Conservation (phyloP, 2,888 invertebrate species). For the Eilema depressum region DNA sequence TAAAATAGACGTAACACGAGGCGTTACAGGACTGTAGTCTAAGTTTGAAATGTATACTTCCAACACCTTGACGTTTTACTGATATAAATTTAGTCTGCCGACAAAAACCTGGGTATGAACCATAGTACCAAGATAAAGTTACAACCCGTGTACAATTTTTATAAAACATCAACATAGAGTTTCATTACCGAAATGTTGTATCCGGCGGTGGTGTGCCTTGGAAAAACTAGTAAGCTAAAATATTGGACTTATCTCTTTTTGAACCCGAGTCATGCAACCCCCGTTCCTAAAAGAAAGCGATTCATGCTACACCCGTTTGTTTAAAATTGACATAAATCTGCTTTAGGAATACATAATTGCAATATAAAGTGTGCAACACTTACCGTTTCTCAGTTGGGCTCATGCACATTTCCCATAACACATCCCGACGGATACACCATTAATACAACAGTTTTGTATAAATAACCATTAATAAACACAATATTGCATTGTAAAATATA, state of each 20-base stretch:
- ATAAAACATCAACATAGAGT: conserved; percentile 62
- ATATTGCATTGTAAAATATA: conserved; percentile 58
- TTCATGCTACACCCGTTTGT: conserved; percentile 64
- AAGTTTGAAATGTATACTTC: background rate
- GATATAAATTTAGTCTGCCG: conserved; percentile 9
- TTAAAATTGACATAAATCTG: conserved; percentile 41
- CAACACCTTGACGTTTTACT: conserved; percentile 8
- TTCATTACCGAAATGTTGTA: conserved; percentile 54
- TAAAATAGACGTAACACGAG: conserved; percentile 15
- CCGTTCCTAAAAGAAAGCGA: conserved; percentile 60
- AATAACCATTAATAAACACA: conserved; percentile 71
- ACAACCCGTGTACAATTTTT: conserved; percentile 63
- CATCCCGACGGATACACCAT: conserved; percentile 78
- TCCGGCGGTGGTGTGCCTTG: conserved; percentile 77
- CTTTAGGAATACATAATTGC: conserved; percentile 41
- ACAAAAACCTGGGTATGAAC: conserved; percentile 22
- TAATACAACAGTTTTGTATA: conserved; percentile 66
- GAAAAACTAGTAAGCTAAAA: conserved; percentile 67
- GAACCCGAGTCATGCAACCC: conserved; percentile 53
- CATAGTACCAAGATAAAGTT: conserved; percentile 64
- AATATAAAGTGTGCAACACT: conserved; percentile 65
- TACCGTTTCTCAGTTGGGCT: conserved; percentile 64
- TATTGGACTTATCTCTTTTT: conserved; percentile 35
- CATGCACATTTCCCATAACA: conserved; percentile 84
- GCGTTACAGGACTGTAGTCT: background rate